Evolutionary conservation across 37 sponge, comb jelly and placozoan genomes (phyloP).

Genomic region (Beroe ovata): DNA sequence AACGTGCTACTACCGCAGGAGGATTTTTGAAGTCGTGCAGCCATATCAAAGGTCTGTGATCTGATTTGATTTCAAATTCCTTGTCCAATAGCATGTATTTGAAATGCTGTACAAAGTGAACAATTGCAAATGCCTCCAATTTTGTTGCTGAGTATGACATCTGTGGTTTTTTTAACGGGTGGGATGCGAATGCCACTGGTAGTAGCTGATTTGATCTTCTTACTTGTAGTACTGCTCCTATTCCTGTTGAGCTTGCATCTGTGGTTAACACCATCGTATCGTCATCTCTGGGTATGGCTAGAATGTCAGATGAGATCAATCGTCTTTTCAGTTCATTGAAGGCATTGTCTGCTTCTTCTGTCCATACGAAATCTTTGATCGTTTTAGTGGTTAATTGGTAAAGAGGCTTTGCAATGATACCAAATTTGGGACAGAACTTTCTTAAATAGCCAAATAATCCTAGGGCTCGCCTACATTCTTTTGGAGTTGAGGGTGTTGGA

Average conservation of each 20-base stretch:
- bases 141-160: constrained; percentile 24
- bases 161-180: too few relatives aligned
- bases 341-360: not conserved
- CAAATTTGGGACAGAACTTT: constrained; percentile 37
- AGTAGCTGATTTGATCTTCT: too few relatives aligned
- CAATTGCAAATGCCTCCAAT: not conserved
- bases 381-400: constrained; percentile 45
- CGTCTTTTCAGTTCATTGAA: not conserved
- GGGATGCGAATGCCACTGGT: too few relatives aligned
- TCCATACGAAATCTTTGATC: constrained; percentile 26
- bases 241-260: not conserved
- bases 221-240: not conserved
- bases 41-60: not conserved
- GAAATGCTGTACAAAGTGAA: not conserved
- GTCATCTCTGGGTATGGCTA: not conserved
- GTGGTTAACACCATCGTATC: not conserved
- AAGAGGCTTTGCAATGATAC: constrained; percentile 67
- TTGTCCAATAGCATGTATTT: not conserved
- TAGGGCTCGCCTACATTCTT: constrained; percentile 64
- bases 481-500: constrained; percentile 60
- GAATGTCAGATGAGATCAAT: not conserved
- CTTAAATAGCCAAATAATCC: constrained; percentile 69
- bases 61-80: not conserved
- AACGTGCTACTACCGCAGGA: not conserved
- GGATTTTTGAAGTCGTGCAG: not conserved